phyloP scores from a whole-genome alignment of 1,140 invertebrate species.

The Phymorhynchus buccinoides region DNA sequence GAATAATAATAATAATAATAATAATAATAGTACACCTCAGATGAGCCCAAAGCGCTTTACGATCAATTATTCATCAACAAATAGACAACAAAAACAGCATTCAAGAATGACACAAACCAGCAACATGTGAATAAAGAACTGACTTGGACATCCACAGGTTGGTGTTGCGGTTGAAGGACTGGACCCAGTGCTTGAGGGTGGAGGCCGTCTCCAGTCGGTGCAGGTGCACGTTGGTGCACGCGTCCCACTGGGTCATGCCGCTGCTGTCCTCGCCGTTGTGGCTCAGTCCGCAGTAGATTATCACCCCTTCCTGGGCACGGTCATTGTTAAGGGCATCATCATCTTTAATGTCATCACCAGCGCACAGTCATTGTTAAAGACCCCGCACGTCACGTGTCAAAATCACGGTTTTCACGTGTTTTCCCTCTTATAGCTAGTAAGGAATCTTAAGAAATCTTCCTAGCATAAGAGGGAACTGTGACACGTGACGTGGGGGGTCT shows the following conservation, averaged over 20 bases:
- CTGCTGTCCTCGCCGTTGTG: slow-evolving; percentile 83
- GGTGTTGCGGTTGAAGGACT: slow-evolving; percentile 94
- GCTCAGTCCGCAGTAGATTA: slow-evolving; percentile 80
- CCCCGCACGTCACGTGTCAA: too few relatives aligned
- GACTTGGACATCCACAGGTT: slow-evolving; percentile 92
- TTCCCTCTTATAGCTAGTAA: too few relatives aligned
- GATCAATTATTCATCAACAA: too few relatives aligned
- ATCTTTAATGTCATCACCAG: not conserved
- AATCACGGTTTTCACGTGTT: too few relatives aligned
- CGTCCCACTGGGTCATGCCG: slow-evolving; percentile 82
- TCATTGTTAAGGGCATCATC: not conserved
- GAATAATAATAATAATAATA: not conserved
- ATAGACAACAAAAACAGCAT: too few relatives aligned
- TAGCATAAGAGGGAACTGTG: too few relatives aligned
- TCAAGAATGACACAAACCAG: too few relatives aligned
- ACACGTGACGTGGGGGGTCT: too few relatives aligned
- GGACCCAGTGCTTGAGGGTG: slow-evolving; percentile 87
- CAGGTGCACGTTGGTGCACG: slow-evolving; percentile 88
- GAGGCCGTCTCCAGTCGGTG: slow-evolving; percentile 83
- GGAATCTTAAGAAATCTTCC: too few relatives aligned
- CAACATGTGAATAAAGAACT: slow-evolving; percentile 46
- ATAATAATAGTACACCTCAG: not conserved
- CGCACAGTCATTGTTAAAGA: too few relatives aligned
- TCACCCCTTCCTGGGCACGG: slow-evolving; percentile 70
- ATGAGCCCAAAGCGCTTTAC: too few relatives aligned